Evolutionary conservation across 2,113 vertebrate genomes (phyloP), one percentile per base, ranked within the genome.

Genomic region (Spermophilus dauricus): DNA sequence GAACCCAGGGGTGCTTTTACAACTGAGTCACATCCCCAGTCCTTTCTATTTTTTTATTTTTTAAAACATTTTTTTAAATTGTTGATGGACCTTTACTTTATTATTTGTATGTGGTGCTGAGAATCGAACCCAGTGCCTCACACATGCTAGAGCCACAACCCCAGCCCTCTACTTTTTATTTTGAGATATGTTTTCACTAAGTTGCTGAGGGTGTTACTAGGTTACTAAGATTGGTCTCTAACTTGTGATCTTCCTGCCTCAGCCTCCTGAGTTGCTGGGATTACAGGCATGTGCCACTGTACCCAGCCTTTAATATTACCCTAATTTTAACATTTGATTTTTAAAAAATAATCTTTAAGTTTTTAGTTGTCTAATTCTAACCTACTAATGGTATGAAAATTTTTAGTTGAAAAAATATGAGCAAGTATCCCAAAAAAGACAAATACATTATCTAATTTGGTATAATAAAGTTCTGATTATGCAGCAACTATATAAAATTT

Each of bases 291-390:
- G 61, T 28, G 61, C 61, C 24, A 63, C 24, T 63, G 22, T 63
- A 28, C 61, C 61, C 61, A 63, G 8, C 61, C 9, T 63, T 63
- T 63, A 63, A 63, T 63, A 63, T 63, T 63, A 63, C 24, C 61
- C 61, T 58, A 58, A 58, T 42, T 96, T 84, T 96, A 95, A 86
- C 5, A 56, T 80, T 76, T 94, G 32, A 86, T 48, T 85, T 97
- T 88, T 63, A 8, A 95, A 93, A 88, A 91, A 88, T 4, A 87
- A 13, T 91, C 30, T 45, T 92, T 90, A 89, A 48, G 13, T 78
- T 85, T 91, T 91, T 53, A 73, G 45, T 85, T 94, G 22, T 86
- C 53, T 90, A 95, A 84, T 96, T 95, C 94, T 94, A 96, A 97
- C 39, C 32, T 92, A 95, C 24, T 70, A 93, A 26, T 45, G 96